Conservation (phyloP, 1,140 invertebrate genomes). For the Papilio polytes region DNA sequence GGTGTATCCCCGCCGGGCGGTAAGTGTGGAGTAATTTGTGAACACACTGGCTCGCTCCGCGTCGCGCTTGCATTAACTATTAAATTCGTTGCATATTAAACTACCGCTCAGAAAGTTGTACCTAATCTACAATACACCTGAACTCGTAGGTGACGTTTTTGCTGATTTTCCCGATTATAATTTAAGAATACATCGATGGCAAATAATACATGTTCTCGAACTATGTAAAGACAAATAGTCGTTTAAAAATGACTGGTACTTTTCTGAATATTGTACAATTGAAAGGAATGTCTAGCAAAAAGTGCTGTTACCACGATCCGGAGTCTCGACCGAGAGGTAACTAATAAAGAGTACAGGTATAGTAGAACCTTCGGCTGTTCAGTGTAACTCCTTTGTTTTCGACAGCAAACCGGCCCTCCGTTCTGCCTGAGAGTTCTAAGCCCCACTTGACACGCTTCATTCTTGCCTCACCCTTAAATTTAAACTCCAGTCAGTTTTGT, state of each 20-base stretch:
- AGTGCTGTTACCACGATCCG: slow-evolving; percentile 39
- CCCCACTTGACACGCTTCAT: slow-evolving; percentile 78
- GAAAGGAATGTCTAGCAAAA: slow-evolving; percentile 31
- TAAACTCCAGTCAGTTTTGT: slow-evolving; percentile 55
- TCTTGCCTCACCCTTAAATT: slow-evolving; percentile 72
- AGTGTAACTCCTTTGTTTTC: slow-evolving; percentile 72
- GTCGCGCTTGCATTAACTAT: slow-evolving; percentile 78
- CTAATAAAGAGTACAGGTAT: slow-evolving; percentile 31
- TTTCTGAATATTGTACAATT: slow-evolving; percentile 23
- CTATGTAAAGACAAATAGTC: not conserved
- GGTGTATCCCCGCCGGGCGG: slow-evolving; percentile 60
- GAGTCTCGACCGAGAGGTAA: slow-evolving; percentile 34
- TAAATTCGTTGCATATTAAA: slow-evolving; percentile 82
- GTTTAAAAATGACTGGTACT: not conserved
- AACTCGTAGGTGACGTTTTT: slow-evolving; percentile 47
- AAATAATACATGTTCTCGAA: not conserved
- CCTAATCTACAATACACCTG: slow-evolving; percentile 60
- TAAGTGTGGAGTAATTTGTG: slow-evolving; percentile 78
- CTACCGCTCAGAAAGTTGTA: slow-evolving; percentile 62
- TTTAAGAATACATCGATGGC: not conserved
- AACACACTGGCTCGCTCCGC: slow-evolving; percentile 61
- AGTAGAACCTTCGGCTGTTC: slow-evolving; percentile 33
- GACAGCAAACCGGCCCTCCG: slow-evolving; percentile 63
- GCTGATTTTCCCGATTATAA: slow-evolving; percentile 9
- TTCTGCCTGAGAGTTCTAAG: slow-evolving; percentile 63